Evolutionary conservation across 1,140 invertebrate species (phyloP), one percentile per base, ranked within the genome.

Genomic region (Dendroctonus ponderosae): DNA sequence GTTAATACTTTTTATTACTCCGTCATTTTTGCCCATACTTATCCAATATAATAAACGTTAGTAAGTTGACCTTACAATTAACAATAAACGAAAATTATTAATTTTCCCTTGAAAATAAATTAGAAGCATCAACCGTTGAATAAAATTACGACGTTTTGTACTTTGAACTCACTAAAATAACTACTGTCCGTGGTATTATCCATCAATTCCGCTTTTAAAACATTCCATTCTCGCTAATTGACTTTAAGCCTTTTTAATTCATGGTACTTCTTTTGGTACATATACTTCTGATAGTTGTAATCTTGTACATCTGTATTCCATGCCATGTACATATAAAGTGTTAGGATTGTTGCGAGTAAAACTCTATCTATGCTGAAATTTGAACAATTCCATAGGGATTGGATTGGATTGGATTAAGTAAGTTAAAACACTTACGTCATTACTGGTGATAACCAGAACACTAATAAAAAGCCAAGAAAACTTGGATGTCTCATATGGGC

Each of bases 401-500:
- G 15, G 7, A 14, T 14, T 6, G 15, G 12, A 12, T 15, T 51
- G 8, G 11, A 51, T 3, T 26, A 26, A 26, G 26, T 26, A 26
- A 50, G 40, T n/a, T 44, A 38, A 61, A 50, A 67, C 14, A 56
- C 72, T 77, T 77, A 85, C 84, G 79, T 84, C 84, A 85, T 84
- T 3, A 81, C 66, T 40, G 84, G 82, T 75, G 79, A 75, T 61
- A 80, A 67, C 83, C 84, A 85, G 53, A 85, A 76, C 67, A 84
- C 79, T 12, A 80, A 72, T 3, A 82, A 65, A 73, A 85, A 84
- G 15, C 80, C 81, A 65, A 72, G 75, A 50, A 84, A 83, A 73
- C 84, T 84, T 4, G 83, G 84, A 77, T 85, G 84, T 65, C 83
- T 81, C 82, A 84, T 83, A 62, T 84, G 82, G 0, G 68, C 64